Evolutionary conservation across 2,888 invertebrate species (phyloP).

Genomic region (Phymatocera aterrima): DNA sequence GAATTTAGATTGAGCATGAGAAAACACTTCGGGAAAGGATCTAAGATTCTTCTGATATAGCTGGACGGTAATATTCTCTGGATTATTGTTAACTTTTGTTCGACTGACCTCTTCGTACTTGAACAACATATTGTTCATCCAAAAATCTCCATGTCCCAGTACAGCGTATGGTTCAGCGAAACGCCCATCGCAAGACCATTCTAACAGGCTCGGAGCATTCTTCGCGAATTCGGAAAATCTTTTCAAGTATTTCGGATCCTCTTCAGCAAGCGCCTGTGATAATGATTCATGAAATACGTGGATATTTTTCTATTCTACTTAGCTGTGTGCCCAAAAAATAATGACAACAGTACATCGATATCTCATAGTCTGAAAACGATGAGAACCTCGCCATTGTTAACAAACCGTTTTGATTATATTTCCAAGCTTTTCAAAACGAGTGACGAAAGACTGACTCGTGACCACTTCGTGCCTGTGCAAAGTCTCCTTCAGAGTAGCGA

Average conservation of each 20-base stretch:
- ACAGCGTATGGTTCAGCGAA: constrained; percentile 58
- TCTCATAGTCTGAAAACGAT: no score
- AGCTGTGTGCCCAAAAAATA: no score
- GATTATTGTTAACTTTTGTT: neutral
- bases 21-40: neutral
- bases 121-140: constrained; percentile 59
- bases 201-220: constrained; percentile 5
- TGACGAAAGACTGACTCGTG: neutral
- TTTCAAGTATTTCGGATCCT: constrained; percentile 49
- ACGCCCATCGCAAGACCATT: constrained; percentile 43
- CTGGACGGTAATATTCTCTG: no score
- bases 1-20: neutral
- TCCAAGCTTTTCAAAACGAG: neutral
- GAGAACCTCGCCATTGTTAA: no score
- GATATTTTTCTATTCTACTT: no score
- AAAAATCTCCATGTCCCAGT: constrained; percentile 57
- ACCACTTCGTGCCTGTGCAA: neutral
- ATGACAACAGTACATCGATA: no score
- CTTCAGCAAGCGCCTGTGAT: constrained; percentile 48
- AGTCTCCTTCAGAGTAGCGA: constrained; percentile 50
- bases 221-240: constrained; percentile 51
- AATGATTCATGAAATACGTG: no score
- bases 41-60: no score
- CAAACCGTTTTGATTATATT: constrained; percentile 46
- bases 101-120: constrained; percentile 55